A percentile compares a stretch with the other conserved stretches of the same genome.
Evolutionary conservation across 2,888 invertebrate species (phyloP).

Genomic region (Himalopsyche tibetana): DNA sequence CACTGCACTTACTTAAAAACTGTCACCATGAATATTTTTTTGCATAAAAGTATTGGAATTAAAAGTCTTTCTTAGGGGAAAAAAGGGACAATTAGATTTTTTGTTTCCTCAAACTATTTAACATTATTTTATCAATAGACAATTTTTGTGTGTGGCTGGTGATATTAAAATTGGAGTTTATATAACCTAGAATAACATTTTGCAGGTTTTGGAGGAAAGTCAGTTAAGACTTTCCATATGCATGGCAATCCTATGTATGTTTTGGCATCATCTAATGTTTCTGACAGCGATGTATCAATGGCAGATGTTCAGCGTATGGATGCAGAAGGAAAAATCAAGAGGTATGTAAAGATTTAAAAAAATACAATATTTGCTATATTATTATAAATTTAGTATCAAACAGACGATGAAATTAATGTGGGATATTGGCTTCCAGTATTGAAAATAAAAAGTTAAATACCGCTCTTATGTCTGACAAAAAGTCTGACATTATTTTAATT

Average conservation of each 20-base stretch:
- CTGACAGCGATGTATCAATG: constrained; percentile 71
- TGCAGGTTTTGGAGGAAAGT: constrained; percentile 76
- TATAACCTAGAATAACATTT: constrained; percentile 15
- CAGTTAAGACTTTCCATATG: constrained; percentile 79
- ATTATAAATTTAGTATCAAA: neutral
- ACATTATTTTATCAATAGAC: neutral
- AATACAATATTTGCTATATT: too few relatives aligned
- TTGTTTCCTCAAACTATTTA: neutral
- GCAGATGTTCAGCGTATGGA: constrained; percentile 71
- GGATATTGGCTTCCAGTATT: neutral
- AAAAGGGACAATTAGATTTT: too few relatives aligned
- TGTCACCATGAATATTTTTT: neutral
- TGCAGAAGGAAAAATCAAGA: constrained; percentile 70
- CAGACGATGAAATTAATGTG: neutral
- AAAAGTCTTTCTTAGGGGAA: too few relatives aligned
- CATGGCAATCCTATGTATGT: constrained; percentile 78
- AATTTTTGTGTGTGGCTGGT: neutral
- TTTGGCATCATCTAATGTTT: constrained; percentile 72
- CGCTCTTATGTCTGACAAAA: too few relatives aligned
- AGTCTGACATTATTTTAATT: too few relatives aligned
- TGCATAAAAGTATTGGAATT: too few relatives aligned
- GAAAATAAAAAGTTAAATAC: neutral
- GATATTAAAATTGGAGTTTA: too few relatives aligned
- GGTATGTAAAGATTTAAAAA: constrained; percentile 68
- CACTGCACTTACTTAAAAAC: neutral